These are phyloP conservation scores for Atta cephalotes DNA, from an alignment of 1,140 invertebrate genomes.

Conservation along the genomic window DNA sequence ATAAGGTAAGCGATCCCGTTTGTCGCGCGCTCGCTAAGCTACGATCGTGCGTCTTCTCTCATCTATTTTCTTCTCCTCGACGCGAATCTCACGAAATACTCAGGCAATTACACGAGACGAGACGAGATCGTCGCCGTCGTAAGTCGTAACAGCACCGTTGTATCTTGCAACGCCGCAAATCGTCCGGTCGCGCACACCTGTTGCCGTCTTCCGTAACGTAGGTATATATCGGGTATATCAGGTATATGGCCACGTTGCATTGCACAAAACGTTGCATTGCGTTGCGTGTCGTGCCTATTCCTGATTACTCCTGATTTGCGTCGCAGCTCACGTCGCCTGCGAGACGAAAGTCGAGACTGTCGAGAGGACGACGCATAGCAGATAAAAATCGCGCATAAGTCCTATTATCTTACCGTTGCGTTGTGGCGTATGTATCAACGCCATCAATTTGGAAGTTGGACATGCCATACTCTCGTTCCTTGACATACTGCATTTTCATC, in stretches of 20 bases:
- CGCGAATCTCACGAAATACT: background rate
- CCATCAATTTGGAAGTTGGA: background rate
- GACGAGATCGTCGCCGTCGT: slow-evolving; percentile 44
- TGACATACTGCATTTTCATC: background rate
- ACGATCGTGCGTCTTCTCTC: slow-evolving; percentile 24
- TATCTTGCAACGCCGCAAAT: slow-evolving; percentile 38
- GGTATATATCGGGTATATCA: no score
- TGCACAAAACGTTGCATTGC: background rate
- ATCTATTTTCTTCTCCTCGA: no score
- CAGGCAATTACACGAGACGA: background rate
- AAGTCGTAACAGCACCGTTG: slow-evolving; percentile 60
- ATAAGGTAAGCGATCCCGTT: slow-evolving; percentile 72
- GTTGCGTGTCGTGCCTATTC: background rate
- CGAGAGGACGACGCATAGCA: background rate
- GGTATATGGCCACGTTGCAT: slow-evolving; percentile 32
- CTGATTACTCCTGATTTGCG: no score
- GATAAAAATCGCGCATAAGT: slow-evolving; percentile 21
- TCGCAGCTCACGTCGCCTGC: background rate
- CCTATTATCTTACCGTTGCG: background rate
- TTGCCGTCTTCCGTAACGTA: slow-evolving; percentile 54
- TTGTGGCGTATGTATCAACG: background rate
- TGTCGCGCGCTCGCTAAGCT: slow-evolving; percentile 9
- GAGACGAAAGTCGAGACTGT: slow-evolving; percentile 25
- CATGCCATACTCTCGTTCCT: background rate
- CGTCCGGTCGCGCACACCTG: slow-evolving; percentile 66